Conservation (phyloP, 2,113 vertebrate genomes). For the Tachysurus fulvidraco region DNA sequence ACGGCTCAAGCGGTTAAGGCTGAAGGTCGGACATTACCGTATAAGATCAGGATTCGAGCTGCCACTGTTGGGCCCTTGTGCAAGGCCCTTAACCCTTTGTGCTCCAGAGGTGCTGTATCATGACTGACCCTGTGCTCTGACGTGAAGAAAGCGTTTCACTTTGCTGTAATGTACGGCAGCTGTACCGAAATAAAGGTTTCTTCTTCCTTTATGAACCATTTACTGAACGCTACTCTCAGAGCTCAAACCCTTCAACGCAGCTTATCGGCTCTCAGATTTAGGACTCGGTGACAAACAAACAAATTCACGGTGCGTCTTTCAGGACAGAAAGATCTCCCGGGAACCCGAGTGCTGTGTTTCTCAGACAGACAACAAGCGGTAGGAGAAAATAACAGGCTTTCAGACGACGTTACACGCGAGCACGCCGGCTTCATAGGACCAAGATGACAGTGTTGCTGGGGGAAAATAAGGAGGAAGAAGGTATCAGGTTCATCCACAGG, state of each 20-base stretch:
- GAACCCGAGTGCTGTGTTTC: not conserved
- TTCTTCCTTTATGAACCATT: no score
- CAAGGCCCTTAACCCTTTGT: no score
- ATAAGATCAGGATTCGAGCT: no score
- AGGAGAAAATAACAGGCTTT: conserved; percentile 43
- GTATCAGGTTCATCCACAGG: conserved; percentile 62
- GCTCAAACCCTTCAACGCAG: not conserved
- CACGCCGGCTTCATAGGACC: not conserved
- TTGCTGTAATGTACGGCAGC: no score
- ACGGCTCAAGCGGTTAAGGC: no score
- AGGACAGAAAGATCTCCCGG: conserved; percentile 38
- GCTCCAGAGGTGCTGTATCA: no score
- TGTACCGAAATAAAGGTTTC: no score
- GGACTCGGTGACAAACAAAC: not conserved
- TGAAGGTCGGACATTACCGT: no score
- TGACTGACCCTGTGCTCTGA: no score
- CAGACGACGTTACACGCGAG: conserved; percentile 42
- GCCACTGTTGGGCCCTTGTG: no score
- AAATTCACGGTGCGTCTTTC: not conserved
- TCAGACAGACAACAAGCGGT: conserved; percentile 24
- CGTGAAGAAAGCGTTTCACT: no score
- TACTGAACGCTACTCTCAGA: not conserved
- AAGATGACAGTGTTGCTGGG: not conserved
- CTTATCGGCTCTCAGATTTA: not conserved
- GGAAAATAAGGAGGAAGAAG: conserved; percentile 51